phyloP scores from a whole-genome alignment of 1,140 invertebrate genomes.

The Apis cerana region DNA sequence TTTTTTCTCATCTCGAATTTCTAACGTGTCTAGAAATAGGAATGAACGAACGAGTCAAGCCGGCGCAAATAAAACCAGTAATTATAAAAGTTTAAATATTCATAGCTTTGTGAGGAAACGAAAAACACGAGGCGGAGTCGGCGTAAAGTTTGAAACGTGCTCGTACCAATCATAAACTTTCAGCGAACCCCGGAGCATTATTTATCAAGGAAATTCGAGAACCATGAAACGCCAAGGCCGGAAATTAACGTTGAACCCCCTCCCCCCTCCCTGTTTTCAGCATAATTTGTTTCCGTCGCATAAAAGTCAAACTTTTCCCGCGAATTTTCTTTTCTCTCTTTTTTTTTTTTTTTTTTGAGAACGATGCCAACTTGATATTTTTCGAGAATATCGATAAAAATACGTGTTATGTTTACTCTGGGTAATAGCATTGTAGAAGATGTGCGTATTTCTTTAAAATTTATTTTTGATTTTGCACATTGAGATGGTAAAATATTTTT shows the following conservation, averaged over 20 bases:
- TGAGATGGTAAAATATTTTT: too few species aligned
- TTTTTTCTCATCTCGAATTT: constrained; percentile 8
- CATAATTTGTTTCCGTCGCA: constrained; percentile 36
- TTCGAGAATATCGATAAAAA: background rate
- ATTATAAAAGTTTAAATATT: constrained; percentile 41
- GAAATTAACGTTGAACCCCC: constrained; percentile 27
- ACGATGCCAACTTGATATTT: too few species aligned
- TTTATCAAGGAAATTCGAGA: constrained; percentile 45
- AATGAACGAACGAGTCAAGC: background rate
- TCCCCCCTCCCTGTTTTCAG: background rate
- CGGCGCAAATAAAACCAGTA: constrained; percentile 22
- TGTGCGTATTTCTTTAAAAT: background rate
- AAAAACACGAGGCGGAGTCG: constrained; percentile 29
- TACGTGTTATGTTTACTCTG: background rate
- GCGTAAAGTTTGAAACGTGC: constrained; percentile 24
- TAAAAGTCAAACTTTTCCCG: constrained; percentile 32
- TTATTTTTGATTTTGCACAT: too few species aligned
- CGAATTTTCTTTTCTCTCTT: too few species aligned
- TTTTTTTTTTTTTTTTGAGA: background rate
- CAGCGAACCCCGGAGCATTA: constrained; percentile 22
- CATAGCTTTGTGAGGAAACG: constrained; percentile 29
- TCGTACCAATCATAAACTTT: constrained; percentile 33
- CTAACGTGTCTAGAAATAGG: background rate
- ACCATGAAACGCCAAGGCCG: constrained; percentile 22
- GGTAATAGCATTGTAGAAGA: background rate